Evolutionary conservation across 2,113 vertebrate genomes (phyloP).

Genomic region (Heptranchias perlo): DNA sequence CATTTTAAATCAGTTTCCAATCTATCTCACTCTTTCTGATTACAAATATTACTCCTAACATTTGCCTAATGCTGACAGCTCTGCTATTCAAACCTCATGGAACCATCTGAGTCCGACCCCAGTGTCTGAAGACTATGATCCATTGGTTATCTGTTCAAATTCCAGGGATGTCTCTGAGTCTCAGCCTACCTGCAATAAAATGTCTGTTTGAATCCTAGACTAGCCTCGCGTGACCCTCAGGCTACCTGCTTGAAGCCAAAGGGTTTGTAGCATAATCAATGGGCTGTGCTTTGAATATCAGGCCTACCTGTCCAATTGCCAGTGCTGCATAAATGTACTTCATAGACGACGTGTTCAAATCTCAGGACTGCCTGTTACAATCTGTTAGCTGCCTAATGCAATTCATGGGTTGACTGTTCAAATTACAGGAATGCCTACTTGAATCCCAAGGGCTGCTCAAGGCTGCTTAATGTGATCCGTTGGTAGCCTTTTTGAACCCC

Average conservation of each 20-base stretch:
- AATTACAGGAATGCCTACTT: constrained; percentile 8
- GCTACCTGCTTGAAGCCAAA: not conserved
- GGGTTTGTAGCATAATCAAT: not conserved
- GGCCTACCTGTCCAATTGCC: not conserved
- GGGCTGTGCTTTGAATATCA: not conserved
- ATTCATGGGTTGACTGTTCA: constrained; percentile 7
- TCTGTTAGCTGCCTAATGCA: constrained; percentile 19
- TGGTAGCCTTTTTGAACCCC: constrained; percentile 16
- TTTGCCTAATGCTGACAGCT: not conserved
- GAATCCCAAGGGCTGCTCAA: constrained; percentile 3
- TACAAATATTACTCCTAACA: too few species aligned
- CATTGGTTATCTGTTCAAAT: not conserved
- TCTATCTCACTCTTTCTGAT: not conserved
- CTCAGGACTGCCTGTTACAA: not conserved
- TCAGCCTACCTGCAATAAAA: not conserved
- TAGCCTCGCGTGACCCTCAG: not conserved
- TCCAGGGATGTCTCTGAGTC: not conserved
- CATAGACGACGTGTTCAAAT: not conserved
- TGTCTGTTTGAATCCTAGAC: not conserved
- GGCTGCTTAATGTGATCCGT: constrained; percentile 16
- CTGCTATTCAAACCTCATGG: not conserved
- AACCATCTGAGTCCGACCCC: not conserved
- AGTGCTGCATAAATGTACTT: not conserved
- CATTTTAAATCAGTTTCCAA: not conserved
- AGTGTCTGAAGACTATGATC: not conserved